phyloP scores from a whole-genome alignment of 2,113 vertebrate genomes.

The Casuarius casuarius region DNA sequence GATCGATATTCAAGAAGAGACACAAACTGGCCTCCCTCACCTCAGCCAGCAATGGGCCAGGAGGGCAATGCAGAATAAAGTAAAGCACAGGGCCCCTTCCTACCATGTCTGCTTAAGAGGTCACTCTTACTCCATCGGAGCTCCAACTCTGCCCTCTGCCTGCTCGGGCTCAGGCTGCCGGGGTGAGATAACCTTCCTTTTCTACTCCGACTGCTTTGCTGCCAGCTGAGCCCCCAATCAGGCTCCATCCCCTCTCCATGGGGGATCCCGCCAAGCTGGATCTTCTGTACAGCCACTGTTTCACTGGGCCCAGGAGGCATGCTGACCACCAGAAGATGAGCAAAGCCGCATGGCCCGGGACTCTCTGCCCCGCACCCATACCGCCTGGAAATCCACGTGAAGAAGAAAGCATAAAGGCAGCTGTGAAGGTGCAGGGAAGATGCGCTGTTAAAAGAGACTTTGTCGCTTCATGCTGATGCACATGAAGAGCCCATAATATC shows the following conservation, averaged over 20 bases:
- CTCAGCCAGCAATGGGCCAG: background rate
- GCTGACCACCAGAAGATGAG: background rate
- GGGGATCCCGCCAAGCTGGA: background rate
- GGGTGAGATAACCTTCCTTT: background rate
- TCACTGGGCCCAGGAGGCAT: background rate
- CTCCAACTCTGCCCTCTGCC: background rate
- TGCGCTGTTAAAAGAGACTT: background rate
- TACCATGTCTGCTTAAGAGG: background rate
- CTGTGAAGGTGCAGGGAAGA: background rate
- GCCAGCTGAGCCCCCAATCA: background rate
- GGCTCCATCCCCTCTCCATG: too few species aligned
- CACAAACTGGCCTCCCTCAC: background rate
- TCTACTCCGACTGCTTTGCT: background rate
- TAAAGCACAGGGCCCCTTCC: background rate
- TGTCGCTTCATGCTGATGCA: background rate
- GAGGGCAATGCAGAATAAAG: background rate
- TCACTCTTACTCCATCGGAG: background rate
- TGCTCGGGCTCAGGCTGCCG: background rate
- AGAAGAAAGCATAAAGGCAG: background rate
- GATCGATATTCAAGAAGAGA: background rate
- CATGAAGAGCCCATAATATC: background rate
- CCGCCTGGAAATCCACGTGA: accelerated
- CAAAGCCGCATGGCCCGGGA: background rate
- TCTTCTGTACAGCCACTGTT: background rate
- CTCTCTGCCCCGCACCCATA: background rate